phyloP scores from a whole-genome alignment of 2,113 vertebrate genomes.

The Anser cygnoides region DNA sequence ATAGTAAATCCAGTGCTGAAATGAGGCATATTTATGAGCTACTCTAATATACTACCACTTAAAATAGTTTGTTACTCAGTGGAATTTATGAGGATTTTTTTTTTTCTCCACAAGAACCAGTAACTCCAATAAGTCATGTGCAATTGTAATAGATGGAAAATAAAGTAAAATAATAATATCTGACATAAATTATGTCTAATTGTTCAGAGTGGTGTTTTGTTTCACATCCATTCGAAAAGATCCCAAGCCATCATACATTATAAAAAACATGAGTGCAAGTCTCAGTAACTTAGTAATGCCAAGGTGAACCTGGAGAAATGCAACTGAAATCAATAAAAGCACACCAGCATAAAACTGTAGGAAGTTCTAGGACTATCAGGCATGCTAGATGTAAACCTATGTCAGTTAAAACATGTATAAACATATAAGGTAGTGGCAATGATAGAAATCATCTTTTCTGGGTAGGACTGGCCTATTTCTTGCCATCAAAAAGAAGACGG shows the following conservation, averaged over 20 bases:
- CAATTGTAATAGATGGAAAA: neutral
- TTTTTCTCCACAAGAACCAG: neutral
- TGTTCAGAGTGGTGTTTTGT: neutral
- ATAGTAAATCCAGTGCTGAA: conserved; percentile 7
- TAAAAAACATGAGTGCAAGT: neutral
- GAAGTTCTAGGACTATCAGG: rapidly evolving
- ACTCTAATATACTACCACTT: conserved; percentile 14
- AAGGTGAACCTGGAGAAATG: neutral
- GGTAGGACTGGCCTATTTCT: neutral
- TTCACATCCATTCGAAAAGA: neutral
- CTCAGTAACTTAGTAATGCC: neutral
- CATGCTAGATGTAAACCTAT: neutral
- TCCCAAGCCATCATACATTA: neutral
- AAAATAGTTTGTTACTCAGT: conserved; percentile 15
- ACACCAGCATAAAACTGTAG: neutral
- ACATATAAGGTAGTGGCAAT: neutral
- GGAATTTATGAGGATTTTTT: neutral
- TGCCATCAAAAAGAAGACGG: rapidly evolving
- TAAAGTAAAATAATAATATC: neutral
- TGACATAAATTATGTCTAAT: neutral
- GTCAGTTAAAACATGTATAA: neutral
- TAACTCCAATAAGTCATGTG: neutral
- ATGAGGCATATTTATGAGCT: conserved; percentile 27
- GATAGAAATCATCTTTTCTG: neutral
- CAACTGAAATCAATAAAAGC: neutral